Base-by-base conservation (phyloP, 2,797 vertebrate genomes). In the Tympanoctomys barrerae region DNA sequence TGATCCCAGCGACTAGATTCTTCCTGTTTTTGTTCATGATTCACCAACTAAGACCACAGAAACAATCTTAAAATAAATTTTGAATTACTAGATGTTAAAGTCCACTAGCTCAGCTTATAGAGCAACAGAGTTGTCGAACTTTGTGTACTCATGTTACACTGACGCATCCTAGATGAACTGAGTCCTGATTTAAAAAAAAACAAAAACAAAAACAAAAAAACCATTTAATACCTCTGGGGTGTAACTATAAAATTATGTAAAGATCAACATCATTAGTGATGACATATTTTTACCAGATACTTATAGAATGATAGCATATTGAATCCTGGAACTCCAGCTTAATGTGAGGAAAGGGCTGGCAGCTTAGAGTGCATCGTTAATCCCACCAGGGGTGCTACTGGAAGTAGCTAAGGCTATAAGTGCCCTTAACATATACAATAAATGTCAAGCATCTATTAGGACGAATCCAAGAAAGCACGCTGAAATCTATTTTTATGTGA, bases 361-460 rank as follows among this genome's bases (percentile, higher is more conserved):
- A 80, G 49, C 24, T 84, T 61, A 9, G 91, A 70, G 73, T 31
- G 39, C 2, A 46, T 19, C 87, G 84, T 49, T 59, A 84, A 5
- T 11, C 87, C 62, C 83, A 89, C 1, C 61, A 92, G 83, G 19
- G 39, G 68, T 62, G 57, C 82, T 80, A 22, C 87, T 82, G 49
- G 13, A 93, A 93, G 39, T 61, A 91, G 94, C 36, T 54, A 90
- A 88, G 49, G 31, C 39, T 39, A 0, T 39, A 81, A 91, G 87
- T 36, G n/a, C 57, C 79, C 84, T 97, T 87, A 91, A 70, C n/a
- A 21, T 46, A 26, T 46, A 77, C 26, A 77, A 1, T n/a, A 94
- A 97, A 97, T 96, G 85, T 95, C 82, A 96, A 95, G 85, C 82
- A 66, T 42, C 86, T 93, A 75, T 90, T 61, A 93, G 78, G 22